phyloP scores from a whole-genome alignment of 2,888 invertebrate genomes.

The Falcaria lacertinaria region DNA sequence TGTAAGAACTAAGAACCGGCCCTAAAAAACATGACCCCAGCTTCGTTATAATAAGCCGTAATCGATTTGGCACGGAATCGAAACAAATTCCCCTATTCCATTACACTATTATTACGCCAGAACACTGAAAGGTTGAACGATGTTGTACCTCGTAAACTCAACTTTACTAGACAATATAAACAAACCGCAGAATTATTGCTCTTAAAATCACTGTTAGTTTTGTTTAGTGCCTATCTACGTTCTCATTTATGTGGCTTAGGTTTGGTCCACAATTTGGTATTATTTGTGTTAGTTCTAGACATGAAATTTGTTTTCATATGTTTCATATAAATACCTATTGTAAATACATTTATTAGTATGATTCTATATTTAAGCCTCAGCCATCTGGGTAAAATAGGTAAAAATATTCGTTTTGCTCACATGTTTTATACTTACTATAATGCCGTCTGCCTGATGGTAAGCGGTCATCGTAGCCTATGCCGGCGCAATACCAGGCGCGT shows the following conservation, averaged over 20 bases:
- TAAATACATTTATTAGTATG: too few species aligned
- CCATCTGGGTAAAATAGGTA: too few species aligned
- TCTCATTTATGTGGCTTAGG: constrained; percentile 10
- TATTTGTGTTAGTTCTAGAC: too few species aligned
- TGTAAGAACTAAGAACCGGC: too few species aligned
- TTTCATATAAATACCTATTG: too few species aligned
- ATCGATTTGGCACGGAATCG: constrained; percentile 3
- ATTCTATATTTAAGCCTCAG: too few species aligned
- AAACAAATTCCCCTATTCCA: constrained; percentile 1
- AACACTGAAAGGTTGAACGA: not conserved
- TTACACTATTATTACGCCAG: not conserved
- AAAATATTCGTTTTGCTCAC: too few species aligned
- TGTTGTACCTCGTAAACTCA: not conserved
- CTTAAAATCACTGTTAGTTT: constrained; percentile 7
- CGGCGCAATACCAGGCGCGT: too few species aligned
- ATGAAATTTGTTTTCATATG: too few species aligned
- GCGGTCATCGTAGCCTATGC: too few species aligned
- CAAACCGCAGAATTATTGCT: constrained; percentile 7
- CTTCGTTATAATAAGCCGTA: not conserved
- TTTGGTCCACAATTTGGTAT: not conserved
- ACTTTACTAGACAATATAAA: constrained; percentile 1
- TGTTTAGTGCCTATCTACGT: not conserved
- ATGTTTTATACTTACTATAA: too few species aligned
- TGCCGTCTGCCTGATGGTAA: too few species aligned
- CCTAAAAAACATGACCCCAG: not conserved